These are phyloP conservation scores for Solea senegalensis DNA, from an alignment of 2,113 vertebrate genomes.

Conservation along the genomic window DNA sequence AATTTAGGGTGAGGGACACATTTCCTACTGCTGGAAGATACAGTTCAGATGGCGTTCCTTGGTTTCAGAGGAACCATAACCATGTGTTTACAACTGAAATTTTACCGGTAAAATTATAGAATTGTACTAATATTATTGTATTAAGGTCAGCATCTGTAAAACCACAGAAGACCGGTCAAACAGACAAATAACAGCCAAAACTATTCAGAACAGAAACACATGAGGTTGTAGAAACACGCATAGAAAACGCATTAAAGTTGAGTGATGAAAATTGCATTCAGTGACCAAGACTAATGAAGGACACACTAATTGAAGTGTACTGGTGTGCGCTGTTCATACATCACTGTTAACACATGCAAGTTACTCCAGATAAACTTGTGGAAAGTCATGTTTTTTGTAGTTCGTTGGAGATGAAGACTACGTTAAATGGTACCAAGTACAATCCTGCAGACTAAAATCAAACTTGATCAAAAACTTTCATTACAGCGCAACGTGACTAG, in stretches of 20 bases:
- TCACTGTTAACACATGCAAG: slow-evolving; percentile 54
- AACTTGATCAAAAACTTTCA: neutral
- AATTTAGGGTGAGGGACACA: slow-evolving; percentile 15
- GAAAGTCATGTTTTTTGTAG: neutral
- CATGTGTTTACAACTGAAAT: neutral
- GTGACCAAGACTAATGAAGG: slow-evolving; percentile 6
- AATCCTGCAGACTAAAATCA: neutral
- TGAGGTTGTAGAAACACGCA: slow-evolving; percentile 30
- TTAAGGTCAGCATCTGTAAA: too few species aligned
- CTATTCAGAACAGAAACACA: neutral
- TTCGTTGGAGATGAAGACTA: neutral
- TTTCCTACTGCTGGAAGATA: neutral
- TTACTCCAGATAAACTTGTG: slow-evolving; percentile 31
- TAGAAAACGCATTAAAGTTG: slow-evolving; percentile 25
- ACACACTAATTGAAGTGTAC: neutral
- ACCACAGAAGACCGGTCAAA: neutral
- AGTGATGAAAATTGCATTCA: slow-evolving; percentile 49
- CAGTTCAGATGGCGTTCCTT: neutral
- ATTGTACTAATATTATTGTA: neutral
- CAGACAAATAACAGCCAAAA: neutral
- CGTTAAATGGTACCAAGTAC: too few species aligned
- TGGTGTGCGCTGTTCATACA: neutral
- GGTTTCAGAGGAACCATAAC: slow-evolving; percentile 23
- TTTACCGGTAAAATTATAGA: neutral
- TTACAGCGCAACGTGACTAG: too few species aligned